Percentiles rank a stretch among this genome's conserved stretches.
Conservation (phyloP, 2,888 invertebrate species). For the Chloroclysta siterata region DNA sequence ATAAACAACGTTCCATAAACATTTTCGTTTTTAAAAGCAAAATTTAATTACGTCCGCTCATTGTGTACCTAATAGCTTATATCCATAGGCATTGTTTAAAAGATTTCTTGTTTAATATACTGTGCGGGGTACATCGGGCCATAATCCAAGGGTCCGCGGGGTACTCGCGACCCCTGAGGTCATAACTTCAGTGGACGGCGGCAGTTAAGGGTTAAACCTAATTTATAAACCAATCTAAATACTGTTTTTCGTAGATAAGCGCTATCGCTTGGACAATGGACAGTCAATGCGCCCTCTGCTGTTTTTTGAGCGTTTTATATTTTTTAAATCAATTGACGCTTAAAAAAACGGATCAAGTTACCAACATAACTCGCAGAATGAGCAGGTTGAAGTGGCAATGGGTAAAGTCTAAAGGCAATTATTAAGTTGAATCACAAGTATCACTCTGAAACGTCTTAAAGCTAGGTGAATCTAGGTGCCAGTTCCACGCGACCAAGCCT, state of each 20-base stretch:
- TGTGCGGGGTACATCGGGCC: conserved; percentile 36
- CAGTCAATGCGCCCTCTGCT: conserved; percentile 13
- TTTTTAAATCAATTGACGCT: too few species aligned
- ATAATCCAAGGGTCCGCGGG: conserved; percentile 48
- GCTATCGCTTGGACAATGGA: conserved; percentile 19
- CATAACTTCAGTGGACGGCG: conserved; percentile 67
- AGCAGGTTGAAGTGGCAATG: too few species aligned
- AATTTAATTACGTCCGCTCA: conserved; percentile 55
- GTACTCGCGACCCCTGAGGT: conserved; percentile 61
- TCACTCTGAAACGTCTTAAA: too few species aligned
- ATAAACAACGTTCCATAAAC: conserved; percentile 24
- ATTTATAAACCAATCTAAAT: conserved; percentile 84
- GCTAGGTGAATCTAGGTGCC: too few species aligned
- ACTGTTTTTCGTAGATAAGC: conserved; percentile 70
- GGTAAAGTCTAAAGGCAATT: too few species aligned
- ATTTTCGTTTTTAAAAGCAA: conserved; percentile 43
- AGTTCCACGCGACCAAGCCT: too few species aligned
- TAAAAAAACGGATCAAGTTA: too few species aligned
- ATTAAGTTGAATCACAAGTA: too few species aligned
- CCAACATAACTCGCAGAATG: too few species aligned
- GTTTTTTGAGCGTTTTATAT: conserved; percentile 14
- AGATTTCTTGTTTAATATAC: conserved; percentile 64
- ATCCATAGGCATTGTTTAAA: conserved; percentile 59
- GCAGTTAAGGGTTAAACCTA: conserved; percentile 70
- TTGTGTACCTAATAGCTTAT: conserved; percentile 52